Percentiles rank a stretch among this genome's conserved stretches.
Evolutionary conservation across 2,797 vertebrate genomes (phyloP).

Genomic region (Poeciliopsis infans): DNA sequence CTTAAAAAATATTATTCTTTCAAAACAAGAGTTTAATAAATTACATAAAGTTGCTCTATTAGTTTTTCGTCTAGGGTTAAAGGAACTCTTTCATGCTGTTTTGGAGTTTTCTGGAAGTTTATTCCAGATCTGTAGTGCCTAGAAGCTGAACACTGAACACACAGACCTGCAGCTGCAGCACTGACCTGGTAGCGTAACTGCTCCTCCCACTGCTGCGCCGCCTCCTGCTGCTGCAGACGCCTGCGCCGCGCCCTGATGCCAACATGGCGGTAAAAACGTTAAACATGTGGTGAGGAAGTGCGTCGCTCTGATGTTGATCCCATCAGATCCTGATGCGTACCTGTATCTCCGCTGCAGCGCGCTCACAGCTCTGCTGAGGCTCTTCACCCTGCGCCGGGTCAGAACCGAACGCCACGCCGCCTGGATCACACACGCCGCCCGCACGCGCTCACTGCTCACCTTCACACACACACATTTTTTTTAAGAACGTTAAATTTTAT

Average conservation of each 20-base stretch:
- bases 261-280: neutral
- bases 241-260: slow-evolving; percentile 80
- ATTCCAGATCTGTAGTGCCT: no score
- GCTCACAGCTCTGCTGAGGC: slow-evolving; percentile 85
- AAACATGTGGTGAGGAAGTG: neutral
- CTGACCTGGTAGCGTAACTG: slow-evolving; percentile 79
- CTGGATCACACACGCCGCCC: slow-evolving; percentile 89
- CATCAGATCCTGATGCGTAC: slow-evolving; percentile 35
- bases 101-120: no score
- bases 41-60: no score
- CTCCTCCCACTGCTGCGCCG: slow-evolving; percentile 84
- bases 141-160: no score
- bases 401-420: slow-evolving; percentile 89
- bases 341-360: slow-evolving; percentile 91
- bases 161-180: neutral
- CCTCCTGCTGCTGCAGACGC: slow-evolving; percentile 75
- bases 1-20: no score
- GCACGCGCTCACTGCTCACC: slow-evolving; percentile 74
- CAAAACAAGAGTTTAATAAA: no score
- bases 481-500: neutral
- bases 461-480: slow-evolving; percentile 4
- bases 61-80: no score
- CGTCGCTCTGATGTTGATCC: no score
- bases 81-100: no score
- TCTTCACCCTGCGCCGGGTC: slow-evolving; percentile 88